These are phyloP conservation scores for Oreonectes daqikongensis DNA, from an alignment of 2,797 vertebrate species.

Conservation along the genomic window DNA sequence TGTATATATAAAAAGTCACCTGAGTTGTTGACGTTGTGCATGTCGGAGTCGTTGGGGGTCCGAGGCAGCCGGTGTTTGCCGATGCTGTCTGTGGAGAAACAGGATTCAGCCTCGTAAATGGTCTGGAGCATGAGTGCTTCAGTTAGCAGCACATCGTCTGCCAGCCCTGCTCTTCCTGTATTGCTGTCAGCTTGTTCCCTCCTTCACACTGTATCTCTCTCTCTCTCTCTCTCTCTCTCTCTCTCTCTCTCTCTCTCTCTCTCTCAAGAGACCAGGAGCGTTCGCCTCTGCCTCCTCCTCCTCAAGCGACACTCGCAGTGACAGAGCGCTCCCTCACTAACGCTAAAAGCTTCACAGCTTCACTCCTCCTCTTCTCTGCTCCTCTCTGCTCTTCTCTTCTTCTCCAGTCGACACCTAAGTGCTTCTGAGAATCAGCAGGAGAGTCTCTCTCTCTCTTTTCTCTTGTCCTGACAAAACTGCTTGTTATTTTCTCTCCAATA, in stretches of 20 bases:
- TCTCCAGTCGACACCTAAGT: conserved; percentile 38
- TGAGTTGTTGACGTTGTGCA: conserved; percentile 98
- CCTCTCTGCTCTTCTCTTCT: conserved; percentile 72
- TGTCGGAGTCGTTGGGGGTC: conserved; percentile 81
- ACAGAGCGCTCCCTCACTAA: conserved; percentile 57
- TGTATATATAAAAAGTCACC: conserved; percentile 80
- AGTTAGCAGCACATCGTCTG: conserved; percentile 88
- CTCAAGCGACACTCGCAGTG: conserved; percentile 62
- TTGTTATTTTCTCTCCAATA: conserved; percentile 39
- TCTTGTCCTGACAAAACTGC: conserved; percentile 35
- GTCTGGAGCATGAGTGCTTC: conserved; percentile 97
- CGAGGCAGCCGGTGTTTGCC: conserved; percentile 87
- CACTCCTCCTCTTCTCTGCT: conserved; percentile 62
- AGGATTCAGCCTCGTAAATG: conserved; percentile 98
- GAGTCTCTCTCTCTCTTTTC: conserved; percentile 30
- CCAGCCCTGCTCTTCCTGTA: conserved; percentile 77
- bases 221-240: conserved; percentile 45
- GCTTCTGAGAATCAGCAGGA: conserved; percentile 41
- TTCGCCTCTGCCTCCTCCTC: conserved; percentile 52
- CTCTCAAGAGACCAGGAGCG: conserved; percentile 54
- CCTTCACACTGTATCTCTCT: conserved; percentile 35
- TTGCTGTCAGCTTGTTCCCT: conserved; percentile 60
- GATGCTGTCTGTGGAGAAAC: conserved; percentile 94
- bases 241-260: conserved; percentile 49
- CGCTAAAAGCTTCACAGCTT: conserved; percentile 39